These are phyloP conservation scores for Pectinophora gossypiella DNA, from an alignment of 1,140 invertebrate genomes.

Conservation along the genomic window DNA sequence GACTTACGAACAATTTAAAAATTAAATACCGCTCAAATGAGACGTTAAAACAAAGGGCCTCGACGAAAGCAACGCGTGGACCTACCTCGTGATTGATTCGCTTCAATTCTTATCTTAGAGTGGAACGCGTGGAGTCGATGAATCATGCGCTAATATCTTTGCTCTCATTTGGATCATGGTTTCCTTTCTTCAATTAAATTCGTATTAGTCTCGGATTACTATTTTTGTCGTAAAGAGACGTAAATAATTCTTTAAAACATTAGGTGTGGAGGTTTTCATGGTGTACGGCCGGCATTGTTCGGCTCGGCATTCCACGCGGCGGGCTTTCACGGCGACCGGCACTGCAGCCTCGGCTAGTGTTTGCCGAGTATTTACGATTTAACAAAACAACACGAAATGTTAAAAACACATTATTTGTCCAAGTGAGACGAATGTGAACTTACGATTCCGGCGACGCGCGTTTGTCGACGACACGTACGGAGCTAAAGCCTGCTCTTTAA, in stretches of 20 bases:
- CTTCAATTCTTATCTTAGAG: neutral
- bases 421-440: slow-evolving; percentile 69
- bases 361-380: slow-evolving; percentile 74
- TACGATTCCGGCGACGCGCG: slow-evolving; percentile 56
- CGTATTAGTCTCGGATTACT: no score
- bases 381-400: slow-evolving; percentile 75
- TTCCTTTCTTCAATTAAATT: no score
- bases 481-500: slow-evolving; percentile 50
- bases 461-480: slow-evolving; percentile 68
- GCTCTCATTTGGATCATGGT: no score
- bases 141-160: neutral
- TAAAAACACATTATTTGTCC: slow-evolving; percentile 74
- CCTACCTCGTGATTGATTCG: neutral
- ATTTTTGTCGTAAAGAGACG: no score
- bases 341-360: slow-evolving; percentile 48
- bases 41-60: slow-evolving; percentile 52
- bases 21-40: slow-evolving; percentile 69
- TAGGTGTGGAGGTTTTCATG: neutral
- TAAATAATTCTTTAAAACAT: neutral
- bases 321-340: slow-evolving; percentile 53
- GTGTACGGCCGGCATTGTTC: neutral
- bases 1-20: slow-evolving; percentile 71
- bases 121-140: neutral
- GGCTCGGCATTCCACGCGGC: slow-evolving; percentile 43
- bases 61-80: slow-evolving; percentile 39